Conservation (phyloP, 1,140 invertebrate species). For the Zaprionus taronus region DNA sequence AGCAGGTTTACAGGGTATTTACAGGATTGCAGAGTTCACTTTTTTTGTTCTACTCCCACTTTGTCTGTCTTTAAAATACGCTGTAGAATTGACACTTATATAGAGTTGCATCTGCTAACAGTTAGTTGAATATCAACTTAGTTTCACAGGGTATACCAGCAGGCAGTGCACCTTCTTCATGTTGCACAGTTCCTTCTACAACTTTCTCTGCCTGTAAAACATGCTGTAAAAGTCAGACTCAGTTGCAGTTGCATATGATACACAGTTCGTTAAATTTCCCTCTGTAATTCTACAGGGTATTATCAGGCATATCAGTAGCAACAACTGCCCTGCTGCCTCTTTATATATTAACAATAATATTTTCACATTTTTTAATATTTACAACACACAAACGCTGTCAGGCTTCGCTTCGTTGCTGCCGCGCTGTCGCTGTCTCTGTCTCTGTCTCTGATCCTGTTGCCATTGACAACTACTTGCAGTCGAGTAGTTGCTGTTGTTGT, state of each 20-base stretch:
- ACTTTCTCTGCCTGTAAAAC: too few relatives aligned
- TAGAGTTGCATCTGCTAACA: neutral
- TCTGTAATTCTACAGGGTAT: conserved; percentile 10
- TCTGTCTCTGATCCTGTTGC: neutral
- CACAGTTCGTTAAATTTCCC: too few relatives aligned
- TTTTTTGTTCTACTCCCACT: too few relatives aligned
- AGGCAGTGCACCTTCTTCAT: neutral
- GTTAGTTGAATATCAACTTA: too few relatives aligned
- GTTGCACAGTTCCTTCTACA: too few relatives aligned
- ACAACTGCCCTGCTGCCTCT: neutral
- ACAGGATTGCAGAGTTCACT: neutral
- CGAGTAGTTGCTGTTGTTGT: neutral
- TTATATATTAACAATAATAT: conserved; percentile 70
- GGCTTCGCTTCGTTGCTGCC: neutral
- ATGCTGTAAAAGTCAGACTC: too few relatives aligned
- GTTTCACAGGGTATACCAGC: conserved; percentile 10
- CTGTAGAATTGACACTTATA: neutral
- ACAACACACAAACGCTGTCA: conserved; percentile 46
- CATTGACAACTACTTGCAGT: conserved; percentile 12
- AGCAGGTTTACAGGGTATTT: neutral
- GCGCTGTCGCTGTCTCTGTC: neutral
- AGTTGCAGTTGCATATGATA: too few relatives aligned
- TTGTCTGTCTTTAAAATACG: neutral
- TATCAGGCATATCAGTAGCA: neutral
- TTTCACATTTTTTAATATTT: conserved; percentile 53